phyloP scores from a whole-genome alignment of 2,113 vertebrate species.

The Anthoscopus minutus region DNA sequence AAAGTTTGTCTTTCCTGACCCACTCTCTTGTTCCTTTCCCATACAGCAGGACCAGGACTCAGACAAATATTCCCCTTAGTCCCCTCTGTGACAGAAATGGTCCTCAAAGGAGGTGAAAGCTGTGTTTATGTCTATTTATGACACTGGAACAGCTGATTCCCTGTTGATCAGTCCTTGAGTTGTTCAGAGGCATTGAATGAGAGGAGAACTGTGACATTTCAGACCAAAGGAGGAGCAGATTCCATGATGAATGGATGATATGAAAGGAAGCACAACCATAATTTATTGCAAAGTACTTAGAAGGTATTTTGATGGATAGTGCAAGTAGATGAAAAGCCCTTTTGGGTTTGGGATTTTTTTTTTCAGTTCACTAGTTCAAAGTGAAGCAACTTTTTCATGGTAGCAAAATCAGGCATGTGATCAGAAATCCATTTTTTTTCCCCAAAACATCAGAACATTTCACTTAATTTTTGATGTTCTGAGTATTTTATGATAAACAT shows the following conservation, averaged over 20 bases:
- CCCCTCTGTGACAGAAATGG: neutral
- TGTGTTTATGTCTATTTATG: accelerated
- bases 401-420: neutral
- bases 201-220: neutral
- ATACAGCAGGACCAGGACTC: neutral
- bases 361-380: slow-evolving; percentile 7
- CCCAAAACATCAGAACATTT: neutral
- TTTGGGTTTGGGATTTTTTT: neutral
- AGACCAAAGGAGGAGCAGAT: neutral
- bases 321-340: slow-evolving; percentile 2
- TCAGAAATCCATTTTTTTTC: neutral
- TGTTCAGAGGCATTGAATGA: neutral
- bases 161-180: neutral
- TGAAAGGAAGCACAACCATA: slow-evolving; percentile 7
- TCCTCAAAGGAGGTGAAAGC: neutral
- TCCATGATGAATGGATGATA: neutral
- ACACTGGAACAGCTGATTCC: neutral
- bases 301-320: slow-evolving; percentile 29
- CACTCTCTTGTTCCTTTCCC: accelerated
- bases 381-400: neutral
- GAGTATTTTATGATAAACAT: neutral
- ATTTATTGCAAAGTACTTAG: slow-evolving; percentile 9
- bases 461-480: neutral
- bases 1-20: neutral
- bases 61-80: neutral